Evolutionary conservation across 2,888 invertebrate genomes (phyloP).

Genomic region (Sarcophaga caerulescens): DNA sequence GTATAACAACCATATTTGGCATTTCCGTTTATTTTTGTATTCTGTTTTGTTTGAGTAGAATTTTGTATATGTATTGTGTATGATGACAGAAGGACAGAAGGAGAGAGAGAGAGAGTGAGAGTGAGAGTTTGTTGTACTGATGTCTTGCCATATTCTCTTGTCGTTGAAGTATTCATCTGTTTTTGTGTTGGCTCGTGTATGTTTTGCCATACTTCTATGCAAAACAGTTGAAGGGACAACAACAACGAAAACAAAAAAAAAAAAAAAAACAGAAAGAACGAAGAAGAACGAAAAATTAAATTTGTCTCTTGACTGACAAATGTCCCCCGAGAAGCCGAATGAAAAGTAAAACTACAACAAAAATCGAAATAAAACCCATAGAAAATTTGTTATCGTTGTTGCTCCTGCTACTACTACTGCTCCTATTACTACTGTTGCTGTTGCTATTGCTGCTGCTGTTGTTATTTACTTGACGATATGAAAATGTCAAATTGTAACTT

Average conservation of each 20-base stretch:
- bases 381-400: neutral
- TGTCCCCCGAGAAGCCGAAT: conserved; percentile 78
- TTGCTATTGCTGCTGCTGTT: conserved; percentile 21
- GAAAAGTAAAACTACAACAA: conserved; percentile 60
- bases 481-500: conserved; percentile 76
- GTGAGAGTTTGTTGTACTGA: neutral
- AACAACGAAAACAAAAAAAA: conserved; percentile 37
- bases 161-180: conserved; percentile 33
- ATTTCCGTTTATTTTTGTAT: neutral
- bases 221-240: conserved; percentile 41
- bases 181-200: conserved; percentile 40
- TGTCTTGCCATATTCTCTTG: conserved; percentile 21
- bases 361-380: conserved; percentile 21
- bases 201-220: conserved; percentile 67
- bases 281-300: conserved; percentile 75
- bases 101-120: too few species aligned
- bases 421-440: conserved; percentile 35
- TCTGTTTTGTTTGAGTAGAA: neutral
- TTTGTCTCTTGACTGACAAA: conserved; percentile 80
- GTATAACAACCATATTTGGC: conserved; percentile 1
- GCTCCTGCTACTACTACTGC: conserved; percentile 29
- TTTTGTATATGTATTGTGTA: conserved; percentile 14
- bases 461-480: conserved; percentile 77
- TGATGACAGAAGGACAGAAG: too few species aligned
- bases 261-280: conserved; percentile 31